Evolutionary conservation across 2,888 invertebrate species (phyloP).

Genomic region (Pimpla rufipes): DNA sequence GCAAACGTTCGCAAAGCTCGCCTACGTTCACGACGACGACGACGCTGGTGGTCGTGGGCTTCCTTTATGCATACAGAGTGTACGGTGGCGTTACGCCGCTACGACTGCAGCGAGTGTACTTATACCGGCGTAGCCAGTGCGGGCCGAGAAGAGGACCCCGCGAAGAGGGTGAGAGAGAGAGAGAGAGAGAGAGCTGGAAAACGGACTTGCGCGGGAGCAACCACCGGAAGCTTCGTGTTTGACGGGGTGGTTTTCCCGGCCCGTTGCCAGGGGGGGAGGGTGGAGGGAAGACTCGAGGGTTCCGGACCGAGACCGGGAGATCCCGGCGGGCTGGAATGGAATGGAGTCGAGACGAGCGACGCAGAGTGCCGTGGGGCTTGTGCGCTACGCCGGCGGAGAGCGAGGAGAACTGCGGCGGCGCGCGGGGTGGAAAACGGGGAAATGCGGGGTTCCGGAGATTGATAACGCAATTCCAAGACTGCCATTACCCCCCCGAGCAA

Average conservation of each 20-base stretch:
- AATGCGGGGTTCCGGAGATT: conserved; percentile 82
- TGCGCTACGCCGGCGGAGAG: conserved; percentile 58
- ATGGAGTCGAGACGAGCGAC: conserved; percentile 79
- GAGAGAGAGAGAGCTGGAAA: conserved; percentile 57
- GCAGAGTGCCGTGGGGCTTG: conserved; percentile 75
- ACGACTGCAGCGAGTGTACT: conserved; percentile 62
- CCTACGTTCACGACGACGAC: conserved; percentile 47
- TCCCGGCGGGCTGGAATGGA: conserved; percentile 89
- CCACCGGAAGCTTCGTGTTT: conserved; percentile 81
- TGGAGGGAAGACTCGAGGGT: conserved; percentile 69
- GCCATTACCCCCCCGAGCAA: conserved; percentile 84
- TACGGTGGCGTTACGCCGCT: conserved; percentile 48
- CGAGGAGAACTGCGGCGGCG: conserved; percentile 71
- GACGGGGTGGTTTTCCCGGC: conserved; percentile 78
- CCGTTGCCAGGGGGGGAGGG: conserved; percentile 71
- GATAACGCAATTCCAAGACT: conserved; percentile 86
- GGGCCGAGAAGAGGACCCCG: conserved; percentile 51
- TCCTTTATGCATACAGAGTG: conserved; percentile 54
- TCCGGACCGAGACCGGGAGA: conserved; percentile 75
- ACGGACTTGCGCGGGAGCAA: conserved; percentile 74
- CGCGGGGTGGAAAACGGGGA: conserved; percentile 74
- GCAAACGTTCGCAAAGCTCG: conserved; percentile 55
- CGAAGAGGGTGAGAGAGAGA: conserved; percentile 41
- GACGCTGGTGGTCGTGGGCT: conserved; percentile 33
- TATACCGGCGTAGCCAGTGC: conserved; percentile 34